Conservation (phyloP, 2,797 vertebrate genomes). For the Epinephelus malabaricus region DNA sequence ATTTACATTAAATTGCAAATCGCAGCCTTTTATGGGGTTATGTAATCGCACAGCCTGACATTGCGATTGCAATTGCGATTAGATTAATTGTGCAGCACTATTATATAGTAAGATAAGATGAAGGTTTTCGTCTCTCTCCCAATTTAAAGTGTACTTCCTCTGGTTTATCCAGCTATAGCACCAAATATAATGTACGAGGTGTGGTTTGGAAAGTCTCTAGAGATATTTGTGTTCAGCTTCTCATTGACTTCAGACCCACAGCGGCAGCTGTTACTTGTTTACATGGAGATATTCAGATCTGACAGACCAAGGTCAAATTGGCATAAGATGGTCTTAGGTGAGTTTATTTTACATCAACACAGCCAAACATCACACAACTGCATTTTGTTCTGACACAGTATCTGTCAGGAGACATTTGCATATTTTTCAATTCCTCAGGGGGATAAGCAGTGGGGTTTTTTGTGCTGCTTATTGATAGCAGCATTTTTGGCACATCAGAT, state of each 20-base stretch:
- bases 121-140: not conserved
- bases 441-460: slow-evolving; percentile 34
- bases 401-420: slow-evolving; percentile 47
- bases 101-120: not conserved
- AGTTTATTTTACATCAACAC: slow-evolving; percentile 39
- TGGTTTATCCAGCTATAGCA: slow-evolving; percentile 1
- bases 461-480: slow-evolving; percentile 63
- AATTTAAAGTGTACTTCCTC: not conserved
- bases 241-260: slow-evolving; percentile 44
- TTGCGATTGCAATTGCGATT: too few species aligned
- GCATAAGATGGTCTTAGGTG: slow-evolving; percentile 32
- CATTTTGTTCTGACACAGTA: slow-evolving; percentile 42
- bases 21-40: too few species aligned
- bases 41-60: too few species aligned
- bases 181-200: not conserved
- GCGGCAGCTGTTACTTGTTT: slow-evolving; percentile 59
- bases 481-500: slow-evolving; percentile 58
- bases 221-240: slow-evolving; percentile 39
- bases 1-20: too few species aligned
- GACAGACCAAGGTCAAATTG: slow-evolving; percentile 57
- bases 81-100: too few species aligned
- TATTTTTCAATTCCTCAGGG: slow-evolving; percentile 28
- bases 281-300: slow-evolving; percentile 44
- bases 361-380: slow-evolving; percentile 29
- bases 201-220: slow-evolving; percentile 22